Evolutionary conservation across 1,140 invertebrate species (phyloP), one percentile per base, ranked within the genome.

Genomic region (Sarcophaga bullata): DNA sequence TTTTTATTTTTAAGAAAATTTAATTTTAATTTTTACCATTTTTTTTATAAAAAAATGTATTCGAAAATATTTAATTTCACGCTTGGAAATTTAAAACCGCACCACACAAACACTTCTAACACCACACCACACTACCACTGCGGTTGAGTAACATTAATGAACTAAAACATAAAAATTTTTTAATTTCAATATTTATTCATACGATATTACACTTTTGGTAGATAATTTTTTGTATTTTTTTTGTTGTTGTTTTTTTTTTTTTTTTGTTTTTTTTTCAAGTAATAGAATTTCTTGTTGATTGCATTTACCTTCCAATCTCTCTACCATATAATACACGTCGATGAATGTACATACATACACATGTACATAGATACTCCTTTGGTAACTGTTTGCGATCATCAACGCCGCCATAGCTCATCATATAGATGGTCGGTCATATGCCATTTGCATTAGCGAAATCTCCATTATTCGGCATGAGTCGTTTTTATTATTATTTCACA

Each of bases 131-230:
- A 83, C 82, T 52, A 80, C 83, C 83, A 80, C 81, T 68, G 76
- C 54, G 68, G 76, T 25, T 82, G 83, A 84, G 78, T 80, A 73
- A 80, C 83, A 81, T 80, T 84, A 78, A 82, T 80, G 73, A 82
- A 84, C 83, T 84, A 84, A 84, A 82, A 73, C 75, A 82, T 58
- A 75, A 82, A 84, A 80, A 80, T 52, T 73, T 58, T 37, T 62
- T 73, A 82, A 81, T 81, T 78, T 84, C 80, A 82, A 82, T 84
- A 84, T 84, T 84, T 84, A 82, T 84, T n/a, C 82, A 84, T 75
- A 83, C 68, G 52, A 75, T 76, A 37, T 37, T 37, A 37, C 25
- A 37, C 19, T 46, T 25, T 82, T 49, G 50, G 47, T 80, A 80
- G 25, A 37, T 80, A 37, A 72, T 73, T 54, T 52, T 81, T 8